Conservation (phyloP, 2,888 invertebrate species). For the Stictocephala bisonia region DNA sequence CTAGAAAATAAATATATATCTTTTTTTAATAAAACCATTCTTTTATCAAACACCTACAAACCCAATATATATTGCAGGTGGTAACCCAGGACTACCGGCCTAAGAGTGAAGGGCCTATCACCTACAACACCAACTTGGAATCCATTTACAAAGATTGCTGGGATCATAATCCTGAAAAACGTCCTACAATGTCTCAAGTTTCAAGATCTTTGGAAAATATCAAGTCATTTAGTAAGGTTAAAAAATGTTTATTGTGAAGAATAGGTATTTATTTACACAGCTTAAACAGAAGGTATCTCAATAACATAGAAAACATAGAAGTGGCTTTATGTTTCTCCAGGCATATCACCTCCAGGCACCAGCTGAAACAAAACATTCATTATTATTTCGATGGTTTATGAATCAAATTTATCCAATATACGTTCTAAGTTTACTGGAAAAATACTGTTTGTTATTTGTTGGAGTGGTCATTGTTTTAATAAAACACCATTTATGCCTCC, state of each 20-base stretch:
- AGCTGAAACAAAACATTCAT: slow-evolving; percentile 69
- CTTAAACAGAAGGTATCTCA: neutral
- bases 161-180: slow-evolving; percentile 28
- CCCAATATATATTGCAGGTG: slow-evolving; percentile 46
- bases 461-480: no score
- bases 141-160: slow-evolving; percentile 46
- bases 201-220: slow-evolving; percentile 5
- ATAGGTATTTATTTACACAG: neutral
- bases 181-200: slow-evolving; percentile 38
- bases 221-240: neutral
- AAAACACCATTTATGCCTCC: no score
- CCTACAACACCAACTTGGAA: neutral
- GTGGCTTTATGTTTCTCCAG: slow-evolving; percentile 61
- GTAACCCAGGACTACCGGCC: slow-evolving; percentile 52
- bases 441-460: no score
- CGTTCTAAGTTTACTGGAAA: no score
- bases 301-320: neutral
- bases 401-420: no score
- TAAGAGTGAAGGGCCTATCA: neutral
- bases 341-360: slow-evolving; percentile 84
- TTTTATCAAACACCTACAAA: no score
- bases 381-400: no score
- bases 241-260: slow-evolving; percentile 1
- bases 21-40: no score
- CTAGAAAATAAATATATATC: no score